phyloP scores from a whole-genome alignment of 2,888 invertebrate species.

The Eristalinus aeneus region DNA sequence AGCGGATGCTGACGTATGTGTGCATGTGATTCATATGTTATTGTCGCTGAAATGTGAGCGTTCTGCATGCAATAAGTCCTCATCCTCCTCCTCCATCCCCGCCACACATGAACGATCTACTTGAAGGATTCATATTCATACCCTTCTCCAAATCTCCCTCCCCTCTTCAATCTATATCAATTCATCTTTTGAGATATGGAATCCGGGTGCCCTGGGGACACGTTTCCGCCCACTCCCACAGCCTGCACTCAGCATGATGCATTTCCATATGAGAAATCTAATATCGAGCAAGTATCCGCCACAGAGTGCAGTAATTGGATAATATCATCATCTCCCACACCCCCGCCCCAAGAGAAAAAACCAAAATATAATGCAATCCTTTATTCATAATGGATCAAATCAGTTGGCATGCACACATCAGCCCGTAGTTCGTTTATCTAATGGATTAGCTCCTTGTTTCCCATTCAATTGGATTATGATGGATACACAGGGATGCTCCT shows the following conservation, averaged over 20 bases:
- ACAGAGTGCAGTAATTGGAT: slow-evolving; percentile 48
- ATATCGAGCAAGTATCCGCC: slow-evolving; percentile 27
- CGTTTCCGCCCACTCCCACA: not conserved
- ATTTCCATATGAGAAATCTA: slow-evolving; percentile 44
- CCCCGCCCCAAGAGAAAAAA: not conserved
- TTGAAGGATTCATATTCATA: slow-evolving; percentile 7
- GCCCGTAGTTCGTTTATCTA: slow-evolving; percentile 27
- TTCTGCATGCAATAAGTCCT: slow-evolving; percentile 36
- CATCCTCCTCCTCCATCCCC: not conserved
- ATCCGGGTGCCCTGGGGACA: slow-evolving; percentile 26
- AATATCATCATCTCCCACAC: not conserved
- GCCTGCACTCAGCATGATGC: not conserved
- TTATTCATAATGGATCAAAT: slow-evolving; percentile 35
- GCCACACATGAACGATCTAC: not conserved
- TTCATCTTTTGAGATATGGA: slow-evolving; percentile 22
- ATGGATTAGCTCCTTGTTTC: slow-evolving; percentile 53
- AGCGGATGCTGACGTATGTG: not conserved
- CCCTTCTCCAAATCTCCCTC: slow-evolving; percentile 19
- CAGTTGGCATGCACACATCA: slow-evolving; percentile 26
- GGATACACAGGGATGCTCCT: not conserved
- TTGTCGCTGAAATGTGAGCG: slow-evolving; percentile 32
- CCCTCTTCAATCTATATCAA: not conserved
- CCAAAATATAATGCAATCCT: slow-evolving; percentile 12
- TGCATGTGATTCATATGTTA: slow-evolving; percentile 35
- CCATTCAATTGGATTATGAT: slow-evolving; percentile 25